phyloP scores from a whole-genome alignment of 2,113 vertebrate species.

The Channa argus region DNA sequence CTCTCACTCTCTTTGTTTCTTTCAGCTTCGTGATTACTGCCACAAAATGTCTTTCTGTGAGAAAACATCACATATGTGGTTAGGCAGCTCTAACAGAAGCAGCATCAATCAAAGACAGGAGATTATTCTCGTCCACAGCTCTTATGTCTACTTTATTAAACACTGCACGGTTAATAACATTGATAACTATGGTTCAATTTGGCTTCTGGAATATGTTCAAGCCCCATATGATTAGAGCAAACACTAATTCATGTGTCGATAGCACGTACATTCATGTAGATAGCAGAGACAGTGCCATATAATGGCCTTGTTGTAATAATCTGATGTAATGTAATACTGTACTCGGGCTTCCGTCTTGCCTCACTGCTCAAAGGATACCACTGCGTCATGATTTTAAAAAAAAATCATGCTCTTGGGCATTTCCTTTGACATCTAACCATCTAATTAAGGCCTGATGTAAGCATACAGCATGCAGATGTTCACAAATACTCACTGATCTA shows the following conservation, averaged over 20 bases:
- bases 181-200: background rate
- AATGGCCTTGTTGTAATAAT: background rate
- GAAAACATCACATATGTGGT: background rate
- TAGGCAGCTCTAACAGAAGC: background rate
- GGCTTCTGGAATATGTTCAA: background rate
- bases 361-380: conserved; percentile 13
- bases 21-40: background rate
- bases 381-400: background rate
- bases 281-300: background rate
- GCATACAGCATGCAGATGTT: background rate
- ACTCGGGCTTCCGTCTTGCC: background rate
- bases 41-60: background rate
- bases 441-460: background rate
- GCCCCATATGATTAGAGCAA: background rate
- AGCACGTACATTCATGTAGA: background rate
- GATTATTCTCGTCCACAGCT: background rate
- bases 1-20: background rate
- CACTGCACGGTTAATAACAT: background rate
- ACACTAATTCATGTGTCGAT: background rate
- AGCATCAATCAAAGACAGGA: background rate
- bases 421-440: conserved; percentile 9
- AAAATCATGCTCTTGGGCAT: conserved; percentile 10
- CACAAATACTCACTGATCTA: conserved; percentile 1
- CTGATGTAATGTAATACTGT: conserved; percentile 3
- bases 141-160: background rate